Base-by-base conservation (phyloP, 2,113 vertebrate genomes). In the Lepus europaeus region DNA sequence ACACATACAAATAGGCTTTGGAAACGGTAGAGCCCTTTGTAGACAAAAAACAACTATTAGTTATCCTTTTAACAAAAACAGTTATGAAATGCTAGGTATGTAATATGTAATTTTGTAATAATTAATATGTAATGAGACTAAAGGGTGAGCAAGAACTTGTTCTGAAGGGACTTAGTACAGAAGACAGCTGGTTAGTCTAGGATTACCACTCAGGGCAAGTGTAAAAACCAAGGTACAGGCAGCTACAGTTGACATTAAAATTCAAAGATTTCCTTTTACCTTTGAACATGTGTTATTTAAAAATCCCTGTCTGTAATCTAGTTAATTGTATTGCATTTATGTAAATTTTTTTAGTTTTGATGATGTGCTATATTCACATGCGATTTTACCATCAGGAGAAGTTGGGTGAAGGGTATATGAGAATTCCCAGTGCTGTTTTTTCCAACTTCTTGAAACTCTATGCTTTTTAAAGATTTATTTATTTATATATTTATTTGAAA, bases 21-120 rank as follows among this genome's bases (percentile, higher is more conserved):
- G 45, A 93, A 79, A 82, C 27, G 36, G 3, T 63, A 33, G 73
- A 64, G 11, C 49, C n/a, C 59, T 61, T 86, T 87, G 51, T 25
- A 74, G 49, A 80, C n/a, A 9, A 69, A 45, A 78, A 95, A 59
- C 64, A 94, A 70, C 63, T 78, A 36, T 73, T 85, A 66, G 56
- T 87, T 63, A 74, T 25, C 29, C 56, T 92, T 89, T 88, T 61
- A 89, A 70, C 66, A 39, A 91, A 39, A 95, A 91, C 22, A 29
- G 25, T 31, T 61, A 53, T 5, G 25, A 23, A 89, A 88, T 95
- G 45, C 29, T 45, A 69, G 39, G 20, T 69, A n/a, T 31, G 64
- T 45, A 45, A 6, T 45, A 45, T 45, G 45, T 45, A 45, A 45
- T 45, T 45, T 45, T 45, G 45, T 45, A 45, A 45, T 45, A 45